Evolutionary conservation across 2,888 invertebrate genomes (phyloP), one percentile per base, ranked within the genome.

Genomic region (Melitaea athalia): DNA sequence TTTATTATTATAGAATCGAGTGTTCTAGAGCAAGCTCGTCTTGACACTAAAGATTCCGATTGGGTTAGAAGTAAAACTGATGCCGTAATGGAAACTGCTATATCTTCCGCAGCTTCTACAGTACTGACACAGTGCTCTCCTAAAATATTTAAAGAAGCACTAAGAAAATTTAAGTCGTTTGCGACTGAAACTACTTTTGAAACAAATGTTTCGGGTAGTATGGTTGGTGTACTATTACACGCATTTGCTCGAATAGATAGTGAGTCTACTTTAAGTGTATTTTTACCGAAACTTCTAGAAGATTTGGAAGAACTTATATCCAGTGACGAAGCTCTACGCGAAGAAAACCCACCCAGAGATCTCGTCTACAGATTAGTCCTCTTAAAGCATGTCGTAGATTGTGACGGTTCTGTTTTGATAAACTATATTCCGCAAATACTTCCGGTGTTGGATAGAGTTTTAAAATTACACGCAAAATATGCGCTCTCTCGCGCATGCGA

Each of bases 131-230:
- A 97, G 80, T 95, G 95, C 68, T 97, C 96, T 2, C 94, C 95
- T 70, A 87, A 91, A 65, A 94, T 94, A 76, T 94, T 94, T 71
- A 83, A 87, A 14, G 93, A 95, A 72, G 97, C 97, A 0, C 83
- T 98, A 59, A 94, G 95, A 74, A 97, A 97, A 83, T 93, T 98
- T 45, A 95, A 95, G 73, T 88, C 94, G 11, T 98, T 97, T 84
- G 94, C 95, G 0, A 95, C 95, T 0, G 95, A 94, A 64, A 94
- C 95, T 42, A 95, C 97, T n/a, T 94, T 97, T 75, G 98, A 98
- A 84, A 95, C 96, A 0, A 95, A 95, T 77, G 96, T 98, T 0
- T 96, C 97, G 0, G 98, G 98, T 0, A 95, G 95, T 81, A 94
- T 97, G 82, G 94, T 97, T 0, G 97, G 96, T 0, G 94, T 95